Evolutionary conservation across 2,797 vertebrate genomes (phyloP).

Genomic region (Halcyon smyrnensis): DNA sequence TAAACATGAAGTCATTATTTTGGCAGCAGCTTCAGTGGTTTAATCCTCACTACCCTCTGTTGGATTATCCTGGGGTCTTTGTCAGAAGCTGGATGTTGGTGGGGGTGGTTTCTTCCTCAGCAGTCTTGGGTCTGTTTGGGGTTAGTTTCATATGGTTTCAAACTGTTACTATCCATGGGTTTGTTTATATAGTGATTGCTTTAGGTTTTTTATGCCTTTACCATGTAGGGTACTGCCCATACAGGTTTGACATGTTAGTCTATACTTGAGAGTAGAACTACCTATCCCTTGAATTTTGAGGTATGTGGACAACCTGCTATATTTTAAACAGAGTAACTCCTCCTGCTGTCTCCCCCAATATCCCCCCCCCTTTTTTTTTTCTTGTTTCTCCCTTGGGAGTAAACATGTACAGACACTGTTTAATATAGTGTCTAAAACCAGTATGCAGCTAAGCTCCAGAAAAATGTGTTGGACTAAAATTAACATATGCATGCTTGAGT

Average conservation of each 20-base stretch:
- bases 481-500: background rate
- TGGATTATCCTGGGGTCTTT: background rate
- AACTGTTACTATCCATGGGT: background rate
- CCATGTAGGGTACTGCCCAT: background rate
- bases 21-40: background rate
- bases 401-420: background rate
- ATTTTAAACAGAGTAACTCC: background rate
- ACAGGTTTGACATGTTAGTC: background rate
- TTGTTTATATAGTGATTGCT: background rate
- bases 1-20: background rate
- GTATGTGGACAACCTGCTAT: background rate
- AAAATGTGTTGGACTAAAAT: background rate
- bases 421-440: background rate
- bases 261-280: background rate
- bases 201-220: background rate
- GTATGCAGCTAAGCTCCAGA: background rate
- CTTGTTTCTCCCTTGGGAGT: background rate
- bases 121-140: too few relatives aligned
- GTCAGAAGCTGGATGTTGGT: background rate
- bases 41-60: background rate
- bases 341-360: rapidly evolving
- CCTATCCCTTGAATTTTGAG: background rate
- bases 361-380: background rate
- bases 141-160: background rate
- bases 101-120: background rate